A percentile compares a stretch with the other conserved stretches of the same genome.
phyloP scores from a whole-genome alignment of 2,797 vertebrate genomes.

The Pangasius djambal region DNA sequence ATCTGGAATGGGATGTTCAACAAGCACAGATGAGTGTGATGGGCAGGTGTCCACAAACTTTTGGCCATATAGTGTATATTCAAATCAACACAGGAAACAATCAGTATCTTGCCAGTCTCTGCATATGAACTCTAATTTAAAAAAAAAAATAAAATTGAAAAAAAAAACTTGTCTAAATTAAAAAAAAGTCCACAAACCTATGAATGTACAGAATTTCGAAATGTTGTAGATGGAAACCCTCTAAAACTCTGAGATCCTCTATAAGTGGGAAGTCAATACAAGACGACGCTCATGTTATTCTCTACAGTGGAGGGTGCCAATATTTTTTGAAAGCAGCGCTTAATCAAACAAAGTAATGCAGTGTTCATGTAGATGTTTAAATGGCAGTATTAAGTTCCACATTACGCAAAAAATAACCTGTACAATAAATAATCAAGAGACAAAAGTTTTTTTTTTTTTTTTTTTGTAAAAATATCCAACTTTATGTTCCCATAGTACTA shows the following conservation, averaged over 20 bases:
- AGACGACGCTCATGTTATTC: background rate
- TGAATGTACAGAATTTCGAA: background rate
- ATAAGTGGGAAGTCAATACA: too few species aligned
- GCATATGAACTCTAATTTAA: background rate
- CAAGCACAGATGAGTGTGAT: background rate
- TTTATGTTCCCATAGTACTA: constrained; percentile 95
- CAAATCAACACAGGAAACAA: background rate
- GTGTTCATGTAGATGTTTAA: background rate
- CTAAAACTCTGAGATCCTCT: too few species aligned
- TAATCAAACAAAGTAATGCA: background rate
- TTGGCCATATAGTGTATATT: background rate
- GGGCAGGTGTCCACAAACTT: background rate
- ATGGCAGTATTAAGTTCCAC: background rate
- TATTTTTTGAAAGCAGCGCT: background rate
- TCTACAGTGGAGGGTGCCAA: background rate
- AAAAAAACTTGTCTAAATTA: background rate
- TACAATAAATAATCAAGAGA: constrained; percentile 58
- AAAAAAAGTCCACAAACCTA: background rate
- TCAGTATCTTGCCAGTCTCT: too few species aligned
- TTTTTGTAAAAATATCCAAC: constrained; percentile 99
- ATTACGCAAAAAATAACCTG: background rate
- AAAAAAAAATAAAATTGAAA: background rate
- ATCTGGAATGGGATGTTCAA: background rate
- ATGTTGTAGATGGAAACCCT: background rate
- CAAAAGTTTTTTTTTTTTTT: constrained; percentile 53